Base-by-base conservation (phyloP, 2,113 vertebrate species). In the Apodemus sylvaticus region DNA sequence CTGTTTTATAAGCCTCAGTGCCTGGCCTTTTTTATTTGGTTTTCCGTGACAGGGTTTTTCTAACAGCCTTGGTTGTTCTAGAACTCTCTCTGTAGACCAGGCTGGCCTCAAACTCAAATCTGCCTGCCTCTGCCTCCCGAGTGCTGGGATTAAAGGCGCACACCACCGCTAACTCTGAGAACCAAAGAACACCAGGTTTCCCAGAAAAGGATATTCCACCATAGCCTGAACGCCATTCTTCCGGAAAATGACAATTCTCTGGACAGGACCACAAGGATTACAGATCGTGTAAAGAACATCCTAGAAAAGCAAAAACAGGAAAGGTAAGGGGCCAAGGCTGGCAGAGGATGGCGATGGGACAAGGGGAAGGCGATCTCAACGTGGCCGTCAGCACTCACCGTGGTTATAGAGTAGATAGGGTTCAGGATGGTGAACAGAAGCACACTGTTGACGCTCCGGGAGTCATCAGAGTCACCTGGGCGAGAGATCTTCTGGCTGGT, bases 401-500 rank as follows among this genome's bases (percentile, higher is more conserved):
- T 99, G 14, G 99, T 99, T 82, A 99, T 99, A 0, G 99, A 99
- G 89, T 99, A 99, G 96, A 99, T 99, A 70, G 99, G 99, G 91
- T 99, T 99, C 97, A 99, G 98, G 93, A 99, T 99, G 42, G 99
- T 99, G 96, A 99, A 99, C 64, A 99, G 99, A 88, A 99, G 98
- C 62, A 99, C 99, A 1, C 99, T 99, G 98, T 99, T 99, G 96
- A 99, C 99, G 0, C 99, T 99, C 3, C 99, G 98, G 0, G 99
- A 99, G 90, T 99, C 99, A 9, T 99, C 99, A 0, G 99, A 98
- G 97, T 99, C 99, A 0, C 99, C 99, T 0, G 99, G 99, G 0
- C 99, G 98, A 0, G 99, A 99, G 89, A 99, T 99, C 97, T 99
- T 99, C 98, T 99, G 99, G 98, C 99, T 99, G 58, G 99, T 99